phyloP scores from a whole-genome alignment of 2,888 invertebrate species.

The Sclerodermus sp. region DNA sequence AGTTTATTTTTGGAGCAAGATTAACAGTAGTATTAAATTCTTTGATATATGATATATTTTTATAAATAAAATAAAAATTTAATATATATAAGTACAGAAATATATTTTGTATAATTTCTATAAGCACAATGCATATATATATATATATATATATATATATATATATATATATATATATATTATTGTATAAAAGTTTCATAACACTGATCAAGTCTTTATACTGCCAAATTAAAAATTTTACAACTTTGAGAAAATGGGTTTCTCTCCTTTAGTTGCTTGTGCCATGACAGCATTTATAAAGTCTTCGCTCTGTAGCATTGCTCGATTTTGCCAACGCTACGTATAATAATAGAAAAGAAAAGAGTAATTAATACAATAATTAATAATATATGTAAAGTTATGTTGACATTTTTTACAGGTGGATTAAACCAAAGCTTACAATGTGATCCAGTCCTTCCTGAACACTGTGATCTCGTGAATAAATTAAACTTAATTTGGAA shows the following conservation, averaged over 20 bases:
- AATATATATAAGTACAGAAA: too few species aligned
- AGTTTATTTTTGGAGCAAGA: conserved; percentile 16
- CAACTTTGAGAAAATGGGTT: conserved; percentile 79
- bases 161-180: conserved; percentile 10
- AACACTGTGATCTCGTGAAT: conserved; percentile 84
- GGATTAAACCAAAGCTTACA: conserved; percentile 64
- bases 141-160: conserved; percentile 7
- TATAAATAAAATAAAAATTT: too few species aligned
- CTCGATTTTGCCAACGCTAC: conserved; percentile 79
- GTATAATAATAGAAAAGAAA: conserved; percentile 49
- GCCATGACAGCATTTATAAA: conserved; percentile 78
- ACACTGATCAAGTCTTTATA: too few species aligned
- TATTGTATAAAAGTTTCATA: conserved; percentile 1
- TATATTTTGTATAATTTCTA: background rate
- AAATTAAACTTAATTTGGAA: conserved; percentile 81
- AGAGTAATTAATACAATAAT: conserved; percentile 18
- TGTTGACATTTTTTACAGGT: conserved; percentile 6
- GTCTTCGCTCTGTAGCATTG: conserved; percentile 91
- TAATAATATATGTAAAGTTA: conserved; percentile 1
- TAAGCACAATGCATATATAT: conserved; percentile 7
- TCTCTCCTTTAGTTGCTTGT: conserved; percentile 69
- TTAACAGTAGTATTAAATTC: too few species aligned
- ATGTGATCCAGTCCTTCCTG: conserved; percentile 88
- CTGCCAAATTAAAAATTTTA: conserved; percentile 60
- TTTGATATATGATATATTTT: too few species aligned